Base-by-base conservation (phyloP, 2,797 vertebrate species). In the Enoplosus armatus region DNA sequence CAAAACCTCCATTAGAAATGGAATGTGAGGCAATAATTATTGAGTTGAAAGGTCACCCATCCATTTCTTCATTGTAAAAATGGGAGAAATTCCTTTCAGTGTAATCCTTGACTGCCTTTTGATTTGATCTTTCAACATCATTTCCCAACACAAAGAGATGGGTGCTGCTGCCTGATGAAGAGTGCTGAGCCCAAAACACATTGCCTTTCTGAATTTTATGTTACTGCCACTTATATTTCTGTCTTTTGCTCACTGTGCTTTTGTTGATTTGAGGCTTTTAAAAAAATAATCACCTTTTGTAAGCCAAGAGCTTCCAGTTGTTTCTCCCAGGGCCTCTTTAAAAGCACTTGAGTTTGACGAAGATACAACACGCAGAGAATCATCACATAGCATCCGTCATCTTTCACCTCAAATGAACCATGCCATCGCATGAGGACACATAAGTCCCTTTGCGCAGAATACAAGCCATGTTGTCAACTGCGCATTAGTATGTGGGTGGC, bases 401-500 rank as follows among this genome's bases (percentile, higher is more conserved):
- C 79, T 81, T 85, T 88, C 70, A 63, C 85, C 78, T 85, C 64
- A 64, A 80, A 86, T 70, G 63, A 85, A 68, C 82, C 59, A 12
- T 39, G 54, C 41, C 72, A 51, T 88, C 71, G 73, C 47, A 59
- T 2, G 24, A 75, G 50, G 53, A 75, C 69, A 75, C 47, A 64
- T 27, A 29, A 58, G 31, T 82, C 75, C 69, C 69, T 64, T 15
- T 39, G 76, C 26, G 35, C 71, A 18, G 75, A 59, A 61, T 55
- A 54, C 59, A 73, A 77, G 73, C 69, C 76, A 37, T 56, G 82
- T 71, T 63, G 77, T 88, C 87, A 82, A 56, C 72, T 60, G 3
- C 59, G 80, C 87, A 80, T 88, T 88, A 82, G 82, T 87, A 85
- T 89, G 91, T 93, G 91, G 90, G 88, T 93, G 93, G 92, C 90